Evolutionary conservation across 2,888 invertebrate genomes (phyloP), one percentile per base, ranked within the genome.

Genomic region (Chrysotoxum bicinctum): DNA sequence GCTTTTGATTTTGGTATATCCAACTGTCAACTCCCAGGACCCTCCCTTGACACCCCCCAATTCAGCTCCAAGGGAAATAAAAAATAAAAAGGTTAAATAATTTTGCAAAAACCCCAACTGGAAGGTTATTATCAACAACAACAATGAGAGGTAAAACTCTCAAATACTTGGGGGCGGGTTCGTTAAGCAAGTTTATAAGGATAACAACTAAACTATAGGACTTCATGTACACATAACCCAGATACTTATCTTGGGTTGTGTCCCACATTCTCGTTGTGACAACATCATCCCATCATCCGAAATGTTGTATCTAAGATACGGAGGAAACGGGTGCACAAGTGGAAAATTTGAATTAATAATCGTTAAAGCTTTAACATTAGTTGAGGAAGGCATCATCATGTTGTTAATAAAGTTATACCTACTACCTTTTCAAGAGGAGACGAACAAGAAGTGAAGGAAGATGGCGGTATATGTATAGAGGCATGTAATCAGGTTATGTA

Each of bases 271-370:
- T 69, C 35, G 52, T 23, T 52, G 26, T 16, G 48, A 62, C 16
- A 48, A 70, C 52, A 66, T 66, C 52, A 66, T 66, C 48, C 19
- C 64, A 64, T 48, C 64, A 48, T 32, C 48, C 4, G 48, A 9
- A n/a, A 35, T 16, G 12, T 35, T 48, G 30, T 45, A 54, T 23
- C 32, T 12, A 54, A 35, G 66, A 52, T 54, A 64, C 26, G 43
- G 66, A 26, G 30, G 19, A 19, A 26, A 69, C n/a, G 58, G 64
- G 56, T 79, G 75, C 19, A 45, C 37, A 76, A 81, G 81, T 81
- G 76, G 81, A 85, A 85, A 76, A 77, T 81, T 85, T 85, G 76
- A 85, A 85, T 85, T 85, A 81, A 81, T 85, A 85, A 77, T 85
- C 85, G 69, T 85, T 81, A 81, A 77, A 72, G 66, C 69, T 69